Percentiles rank a stretch among this genome's conserved stretches.
Conservation (phyloP, 2,113 vertebrate species). For the Nothoprocta perdicaria region DNA sequence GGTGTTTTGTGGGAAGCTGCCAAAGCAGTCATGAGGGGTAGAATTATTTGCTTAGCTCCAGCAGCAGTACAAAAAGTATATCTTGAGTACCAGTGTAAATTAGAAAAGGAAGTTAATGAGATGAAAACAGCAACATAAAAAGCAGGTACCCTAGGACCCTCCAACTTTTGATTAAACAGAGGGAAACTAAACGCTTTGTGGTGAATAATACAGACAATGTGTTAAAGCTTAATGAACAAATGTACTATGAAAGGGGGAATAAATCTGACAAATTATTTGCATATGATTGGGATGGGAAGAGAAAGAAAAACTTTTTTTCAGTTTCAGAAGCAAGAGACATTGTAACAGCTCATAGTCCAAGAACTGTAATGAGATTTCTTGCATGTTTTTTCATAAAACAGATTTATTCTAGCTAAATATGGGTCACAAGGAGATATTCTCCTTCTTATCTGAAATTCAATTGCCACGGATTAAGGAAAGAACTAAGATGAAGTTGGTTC, state of each 20-base stretch:
- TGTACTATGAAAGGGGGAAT: constrained; percentile 56
- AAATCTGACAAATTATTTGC: constrained; percentile 56
- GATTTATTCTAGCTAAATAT: constrained; percentile 59
- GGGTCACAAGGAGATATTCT: constrained; percentile 44
- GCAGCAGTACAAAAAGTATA: constrained; percentile 67
- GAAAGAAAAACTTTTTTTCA: background rate
- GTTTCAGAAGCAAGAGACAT: background rate
- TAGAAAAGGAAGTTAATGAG: constrained; percentile 75
- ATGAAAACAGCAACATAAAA: constrained; percentile 72
- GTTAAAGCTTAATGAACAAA: constrained; percentile 70
- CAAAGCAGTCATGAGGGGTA: constrained; percentile 71
- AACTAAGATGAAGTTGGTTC: constrained; percentile 36
- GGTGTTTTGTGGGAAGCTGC: constrained; percentile 74
- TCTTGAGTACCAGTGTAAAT: constrained; percentile 70
- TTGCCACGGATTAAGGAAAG: constrained; percentile 38
- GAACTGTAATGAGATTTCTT: constrained; percentile 35
- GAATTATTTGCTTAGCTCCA: constrained; percentile 67
- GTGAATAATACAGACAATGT: constrained; percentile 58
- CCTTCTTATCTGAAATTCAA: constrained; percentile 12
- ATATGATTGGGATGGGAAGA: constrained; percentile 22
- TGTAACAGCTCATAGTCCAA: constrained; percentile 20
- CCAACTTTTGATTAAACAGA: constrained; percentile 71
- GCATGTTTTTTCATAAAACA: background rate
- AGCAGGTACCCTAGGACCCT: constrained; percentile 63
- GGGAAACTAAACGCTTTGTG: constrained; percentile 54